Conservation (phyloP, 2,888 invertebrate genomes). For the Tenthredo distinguenda region DNA sequence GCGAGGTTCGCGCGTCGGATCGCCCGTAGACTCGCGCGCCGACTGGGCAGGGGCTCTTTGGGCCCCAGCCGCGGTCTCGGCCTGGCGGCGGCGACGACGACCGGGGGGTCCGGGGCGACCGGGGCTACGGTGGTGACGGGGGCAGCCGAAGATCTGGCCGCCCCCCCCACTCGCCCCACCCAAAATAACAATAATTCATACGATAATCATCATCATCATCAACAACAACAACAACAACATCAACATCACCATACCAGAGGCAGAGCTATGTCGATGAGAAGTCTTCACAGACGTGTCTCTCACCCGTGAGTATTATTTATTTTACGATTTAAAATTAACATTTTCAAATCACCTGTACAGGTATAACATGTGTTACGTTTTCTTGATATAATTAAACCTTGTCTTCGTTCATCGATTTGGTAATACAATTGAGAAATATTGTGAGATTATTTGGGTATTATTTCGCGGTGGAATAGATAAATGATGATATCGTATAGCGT, state of each 20-base stretch:
- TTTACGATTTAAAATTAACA: not conserved
- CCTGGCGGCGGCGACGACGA: conserved; percentile 61
- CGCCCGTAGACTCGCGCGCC: conserved; percentile 75
- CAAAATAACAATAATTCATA: conserved; percentile 26
- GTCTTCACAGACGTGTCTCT: conserved; percentile 75
- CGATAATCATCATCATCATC: conserved; percentile 54
- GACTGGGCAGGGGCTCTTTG: conserved; percentile 80
- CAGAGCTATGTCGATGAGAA: conserved; percentile 75
- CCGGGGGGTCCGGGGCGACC: conserved; percentile 64
- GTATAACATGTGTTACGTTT: too few relatives aligned
- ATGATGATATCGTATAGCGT: too few relatives aligned
- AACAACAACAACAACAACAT: conserved; percentile 53
- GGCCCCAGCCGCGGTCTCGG: conserved; percentile 77
- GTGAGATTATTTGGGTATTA: too few relatives aligned
- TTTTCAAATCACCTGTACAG: too few relatives aligned
- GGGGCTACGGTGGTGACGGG: conserved; percentile 61
- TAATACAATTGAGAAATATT: too few relatives aligned
- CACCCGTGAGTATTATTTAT: conserved; percentile 72
- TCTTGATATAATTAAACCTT: too few relatives aligned
- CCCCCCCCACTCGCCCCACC: conserved; percentile 57
- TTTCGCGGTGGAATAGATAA: too few relatives aligned
- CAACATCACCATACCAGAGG: conserved; percentile 61
- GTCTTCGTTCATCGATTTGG: too few relatives aligned
- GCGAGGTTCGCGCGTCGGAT: conserved; percentile 81
- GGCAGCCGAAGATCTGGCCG: conserved; percentile 63